A percentile compares a stretch with the other conserved stretches of the same genome.
Conservation (phyloP, 2,113 vertebrate genomes). For the Nettapus auritus region DNA sequence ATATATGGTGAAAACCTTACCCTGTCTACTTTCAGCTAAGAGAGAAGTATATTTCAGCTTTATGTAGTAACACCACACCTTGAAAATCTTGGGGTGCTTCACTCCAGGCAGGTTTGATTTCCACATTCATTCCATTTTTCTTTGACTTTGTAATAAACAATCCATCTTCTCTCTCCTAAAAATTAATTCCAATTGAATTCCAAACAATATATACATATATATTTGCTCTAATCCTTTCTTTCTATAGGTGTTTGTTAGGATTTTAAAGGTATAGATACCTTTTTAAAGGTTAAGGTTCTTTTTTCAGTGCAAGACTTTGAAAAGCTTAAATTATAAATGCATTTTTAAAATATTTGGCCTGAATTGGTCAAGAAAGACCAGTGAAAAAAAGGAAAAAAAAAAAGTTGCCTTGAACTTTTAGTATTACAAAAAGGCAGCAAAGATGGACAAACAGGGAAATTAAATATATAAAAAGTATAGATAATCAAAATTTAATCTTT, state of each 20-base stretch:
- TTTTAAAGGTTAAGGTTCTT: neutral
- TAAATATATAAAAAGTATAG: neutral
- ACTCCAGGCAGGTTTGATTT: conserved; percentile 66
- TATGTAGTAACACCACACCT: conserved; percentile 61
- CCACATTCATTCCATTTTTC: conserved; percentile 61
- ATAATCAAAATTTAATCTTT: neutral
- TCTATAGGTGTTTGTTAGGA: neutral
- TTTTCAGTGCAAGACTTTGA: neutral
- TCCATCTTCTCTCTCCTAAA: conserved; percentile 67
- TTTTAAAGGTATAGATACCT: neutral
- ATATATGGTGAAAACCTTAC: neutral
- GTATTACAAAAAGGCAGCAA: neutral
- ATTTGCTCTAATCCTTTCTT: neutral
- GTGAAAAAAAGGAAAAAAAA: neutral
- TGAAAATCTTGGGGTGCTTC: conserved; percentile 51
- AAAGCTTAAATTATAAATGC: neutral
- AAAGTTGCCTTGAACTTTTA: neutral
- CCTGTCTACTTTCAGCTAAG: neutral
- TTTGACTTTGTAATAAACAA: conserved; percentile 33
- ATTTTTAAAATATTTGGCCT: neutral
- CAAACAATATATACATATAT: neutral
- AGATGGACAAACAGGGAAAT: neutral
- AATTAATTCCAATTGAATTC: conserved; percentile 13
- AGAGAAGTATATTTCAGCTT: neutral
- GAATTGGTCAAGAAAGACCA: neutral